Evolutionary conservation across 2,888 invertebrate species (phyloP), one percentile per base, ranked within the genome.

Genomic region (Pherbina coryleti): DNA sequence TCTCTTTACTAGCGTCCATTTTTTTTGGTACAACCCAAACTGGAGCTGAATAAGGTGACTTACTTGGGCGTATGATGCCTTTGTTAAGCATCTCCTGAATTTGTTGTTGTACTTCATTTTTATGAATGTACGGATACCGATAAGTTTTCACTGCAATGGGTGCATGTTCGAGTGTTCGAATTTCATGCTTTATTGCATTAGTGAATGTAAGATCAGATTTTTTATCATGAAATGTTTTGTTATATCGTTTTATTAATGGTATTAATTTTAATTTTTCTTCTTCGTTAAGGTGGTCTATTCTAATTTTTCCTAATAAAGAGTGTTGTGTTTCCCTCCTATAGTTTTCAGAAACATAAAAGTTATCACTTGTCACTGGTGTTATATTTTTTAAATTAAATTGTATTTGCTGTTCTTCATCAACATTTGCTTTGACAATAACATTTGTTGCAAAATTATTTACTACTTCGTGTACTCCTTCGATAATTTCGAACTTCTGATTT

Each of bases 1-100:
- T 75, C 67, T 67, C 51, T 31, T 62, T 73, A 53, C 69, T 73
- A 31, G 69, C 76, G 22, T 73, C 76, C 62, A 28, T 9, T 60
- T 76, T 79, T 69, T 76, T 60, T 4, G 72, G 62, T 3, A 77
- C 66, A 44, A n/a, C n/a, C n/a, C n/a, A n/a, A n/a, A n/a, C n/a
- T n/a, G n/a, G n/a, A n/a, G n/a, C n/a, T n/a, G n/a, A 71, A 9
- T 70, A 79, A n/a, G 74, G 74, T 25, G 79, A 79, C 7, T 64
- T 53, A n/a, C 74, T 77, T n/a, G 57, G 57, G 28, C 51, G 55
- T 14, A 77, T 75, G 31, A 77, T 77, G 11, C 76, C 79, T 19
- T 79, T 62, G 19, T 34, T 57, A 55, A 79, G 66, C 74, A 77
- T 79, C 2, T 71, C 79, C 17, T 60, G 34, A 49, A 75, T 64